Evolutionary conservation across 2,888 invertebrate genomes (phyloP).

Genomic region (Synergus umbraculus): DNA sequence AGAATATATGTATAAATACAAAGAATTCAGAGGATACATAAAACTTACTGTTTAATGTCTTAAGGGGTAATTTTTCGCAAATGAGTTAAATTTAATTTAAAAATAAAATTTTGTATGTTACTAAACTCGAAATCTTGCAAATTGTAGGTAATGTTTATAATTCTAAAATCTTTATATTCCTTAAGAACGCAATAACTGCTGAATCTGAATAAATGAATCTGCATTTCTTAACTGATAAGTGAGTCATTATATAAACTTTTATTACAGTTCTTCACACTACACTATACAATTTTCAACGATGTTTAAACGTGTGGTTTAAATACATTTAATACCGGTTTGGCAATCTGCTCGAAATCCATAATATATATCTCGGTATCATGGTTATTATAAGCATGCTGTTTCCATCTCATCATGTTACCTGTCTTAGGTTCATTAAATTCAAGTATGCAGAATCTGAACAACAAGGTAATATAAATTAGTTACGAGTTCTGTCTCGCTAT

Average conservation of each 20-base stretch:
- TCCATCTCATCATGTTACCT: constrained; percentile 26
- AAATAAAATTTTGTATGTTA: no score
- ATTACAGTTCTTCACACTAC: neutral
- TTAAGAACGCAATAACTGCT: neutral
- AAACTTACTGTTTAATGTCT: no score
- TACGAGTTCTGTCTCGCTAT: constrained; percentile 19
- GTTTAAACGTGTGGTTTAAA: neutral
- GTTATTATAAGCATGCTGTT: constrained; percentile 28
- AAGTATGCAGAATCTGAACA: constrained; percentile 28
- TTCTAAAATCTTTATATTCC: neutral
- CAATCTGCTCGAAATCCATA: constrained; percentile 9
- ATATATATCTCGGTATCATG: neutral
- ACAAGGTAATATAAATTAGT: constrained; percentile 35
- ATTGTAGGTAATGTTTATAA: neutral
- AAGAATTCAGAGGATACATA: no score
- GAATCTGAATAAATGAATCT: neutral
- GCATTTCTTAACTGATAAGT: neutral
- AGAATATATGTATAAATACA: no score
- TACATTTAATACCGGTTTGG: constrained; percentile 22
- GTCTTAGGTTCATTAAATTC: constrained; percentile 34
- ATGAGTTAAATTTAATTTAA: no score
- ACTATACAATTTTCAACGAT: neutral
- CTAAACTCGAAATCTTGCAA: no score
- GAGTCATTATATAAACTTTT: neutral
- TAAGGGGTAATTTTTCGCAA: no score